Base-by-base conservation (phyloP, 1,140 invertebrate genomes). In the Saxidomus purpurata region DNA sequence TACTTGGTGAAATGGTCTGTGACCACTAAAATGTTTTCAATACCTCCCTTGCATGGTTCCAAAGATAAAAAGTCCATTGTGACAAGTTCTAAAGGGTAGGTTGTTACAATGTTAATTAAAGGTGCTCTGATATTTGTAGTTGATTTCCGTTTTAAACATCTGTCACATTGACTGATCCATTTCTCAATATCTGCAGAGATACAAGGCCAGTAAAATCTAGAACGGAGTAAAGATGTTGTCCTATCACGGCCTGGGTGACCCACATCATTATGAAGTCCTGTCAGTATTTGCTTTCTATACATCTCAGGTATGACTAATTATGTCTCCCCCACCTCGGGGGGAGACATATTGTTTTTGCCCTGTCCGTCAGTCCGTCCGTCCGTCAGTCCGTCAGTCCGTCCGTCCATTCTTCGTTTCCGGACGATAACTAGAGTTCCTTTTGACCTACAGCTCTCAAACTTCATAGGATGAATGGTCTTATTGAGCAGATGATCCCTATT, bases 1-100 rank as follows among this genome's bases (percentile, higher is more conserved):
- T 55, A 87, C 36, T 77, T 83, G 15, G 63, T 90, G 34, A 90
- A 87, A 81, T 82, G 87, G 36, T 89, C 87, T 0, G 87, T 82
- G 28, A 89, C 52, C 0, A 87, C 86, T 22, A 80, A 38, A 63
- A 87, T 87, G 34, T 80, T 87, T 31, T 80, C 31, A 43, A 69
- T 52, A 1, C 79, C 43, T 25, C 87, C 79, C 31, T 59, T 71
- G 8, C n/a, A 81, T 34, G 87, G 36, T 28, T 89, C 87, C 13
- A 89, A 36, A 19, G 59, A 31, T 22, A 89, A 25, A 52, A 71
- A 82, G 67, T 87, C 84, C n/a, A 61, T 76, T 52, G 69, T 77
- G 0, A 87, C 84, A 4, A 76, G 36, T 43, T 76, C 71, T 13
- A 76, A 28, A 22, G 71, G 71, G n/a, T 76, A 76, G 4, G n/a